Evolutionary conservation across 1,140 invertebrate species (phyloP), one percentile per base, ranked within the genome.

Genomic region (Pachyrhynchus sulphureomaculatus): DNA sequence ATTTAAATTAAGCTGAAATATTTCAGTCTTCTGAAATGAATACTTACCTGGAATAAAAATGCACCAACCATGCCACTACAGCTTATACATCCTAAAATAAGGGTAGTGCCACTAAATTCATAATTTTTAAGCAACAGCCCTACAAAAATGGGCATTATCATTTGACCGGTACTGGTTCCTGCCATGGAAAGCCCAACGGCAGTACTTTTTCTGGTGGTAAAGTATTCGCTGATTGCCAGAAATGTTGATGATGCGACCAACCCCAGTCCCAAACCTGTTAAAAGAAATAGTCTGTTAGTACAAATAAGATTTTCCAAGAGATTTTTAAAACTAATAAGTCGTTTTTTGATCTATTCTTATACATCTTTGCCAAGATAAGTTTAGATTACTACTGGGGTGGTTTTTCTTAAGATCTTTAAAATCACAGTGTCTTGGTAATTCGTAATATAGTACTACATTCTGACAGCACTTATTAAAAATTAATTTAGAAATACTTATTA

Each of bases 141-240:
- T 21, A 88, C 82, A 23, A 91, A 70, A 56, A 86, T 83, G 0
- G 89, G 89, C 80, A 90, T 86, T 4, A 89, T 63, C 65, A 88
- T 87, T 65, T 89, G 88, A 4, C 89, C 88, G 1, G 90, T 65
- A 15, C 86, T 88, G 29, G 87, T 88, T 10, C 88, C 80, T 0
- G 86, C 86, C 75, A 88, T 83, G 0, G 87, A 82, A 1, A 88
- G 70, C 5, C 88, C 86, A 42, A 88, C 84, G 0, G 89, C 89
- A 21, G 82, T 76, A 34, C 83, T 84, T 47, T 88, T 83, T 71
- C 81, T 85, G 54, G 79, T 77, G 32, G 76, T 80, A 62, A 91
- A 91, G 69, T 89, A 91, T 0, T 85, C 82, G 69, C 88, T 89
- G 3, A 90, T 78, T 2, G 88, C 85, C 49, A 90, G 79, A 67